phyloP scores from a whole-genome alignment of 2,797 vertebrate species.

The Cetoscarus ocellatus region DNA sequence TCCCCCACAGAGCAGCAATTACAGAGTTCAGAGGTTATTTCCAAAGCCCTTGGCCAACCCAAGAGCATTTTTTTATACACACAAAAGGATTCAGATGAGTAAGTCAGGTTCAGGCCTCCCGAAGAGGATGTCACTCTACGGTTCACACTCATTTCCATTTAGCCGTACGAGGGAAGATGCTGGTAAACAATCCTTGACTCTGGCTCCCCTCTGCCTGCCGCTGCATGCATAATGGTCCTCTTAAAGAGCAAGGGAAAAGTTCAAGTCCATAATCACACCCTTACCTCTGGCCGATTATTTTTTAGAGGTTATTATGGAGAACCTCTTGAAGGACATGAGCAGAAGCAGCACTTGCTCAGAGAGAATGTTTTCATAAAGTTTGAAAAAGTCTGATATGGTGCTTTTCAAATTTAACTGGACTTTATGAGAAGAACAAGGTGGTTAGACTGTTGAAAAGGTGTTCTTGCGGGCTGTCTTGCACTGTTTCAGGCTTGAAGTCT shows the following conservation, averaged over 20 bases:
- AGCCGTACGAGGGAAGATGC: constrained; percentile 51
- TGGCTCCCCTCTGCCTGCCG: constrained; percentile 33
- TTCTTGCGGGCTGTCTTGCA: too few relatives aligned
- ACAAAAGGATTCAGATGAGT: constrained; percentile 50
- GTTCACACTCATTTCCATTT: constrained; percentile 69
- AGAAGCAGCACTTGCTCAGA: not conserved
- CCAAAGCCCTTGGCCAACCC: constrained; percentile 51
- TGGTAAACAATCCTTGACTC: constrained; percentile 70
- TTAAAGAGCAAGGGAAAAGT: constrained; percentile 57
- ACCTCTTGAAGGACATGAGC: constrained; percentile 35
- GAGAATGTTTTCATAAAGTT: too few relatives aligned
- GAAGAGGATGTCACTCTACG: constrained; percentile 59
- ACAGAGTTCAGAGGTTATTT: constrained; percentile 73
- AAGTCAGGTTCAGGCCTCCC: constrained; percentile 40
- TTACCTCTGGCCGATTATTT: constrained; percentile 49
- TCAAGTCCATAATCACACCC: constrained; percentile 69
- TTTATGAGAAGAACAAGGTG: too few relatives aligned
- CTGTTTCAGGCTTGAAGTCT: too few relatives aligned
- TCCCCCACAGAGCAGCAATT: constrained; percentile 63
- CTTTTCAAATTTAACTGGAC: too few relatives aligned
- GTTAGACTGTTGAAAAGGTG: too few relatives aligned
- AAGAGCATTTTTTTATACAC: constrained; percentile 65
- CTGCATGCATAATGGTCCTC: constrained; percentile 63
- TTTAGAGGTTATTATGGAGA: constrained; percentile 39
- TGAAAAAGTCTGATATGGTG: too few relatives aligned